Percentiles rank a stretch among this genome's conserved stretches.
Evolutionary conservation across 2,113 vertebrate genomes (phyloP).

Genomic region (Theristicus caerulescens): DNA sequence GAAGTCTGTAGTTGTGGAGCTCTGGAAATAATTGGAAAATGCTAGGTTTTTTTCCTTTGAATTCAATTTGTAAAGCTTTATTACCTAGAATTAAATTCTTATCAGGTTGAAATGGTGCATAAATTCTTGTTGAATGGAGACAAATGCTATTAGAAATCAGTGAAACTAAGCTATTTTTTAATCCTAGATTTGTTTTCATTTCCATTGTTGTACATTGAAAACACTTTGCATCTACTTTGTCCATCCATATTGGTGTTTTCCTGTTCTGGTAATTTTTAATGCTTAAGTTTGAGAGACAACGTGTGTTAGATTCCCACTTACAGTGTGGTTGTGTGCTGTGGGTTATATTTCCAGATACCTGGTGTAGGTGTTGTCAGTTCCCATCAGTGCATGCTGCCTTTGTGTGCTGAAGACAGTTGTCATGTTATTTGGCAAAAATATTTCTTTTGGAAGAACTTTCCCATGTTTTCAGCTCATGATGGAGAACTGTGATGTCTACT

Average conservation of each 20-base stretch:
- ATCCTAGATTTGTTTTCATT: slow-evolving; percentile 56
- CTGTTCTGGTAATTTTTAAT: neutral
- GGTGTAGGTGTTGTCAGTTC: neutral
- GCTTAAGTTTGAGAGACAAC: neutral
- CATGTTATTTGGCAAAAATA: neutral
- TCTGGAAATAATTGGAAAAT: slow-evolving; percentile 18
- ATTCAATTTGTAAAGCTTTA: slow-evolving; percentile 64
- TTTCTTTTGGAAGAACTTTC: neutral
- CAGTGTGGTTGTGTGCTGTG: neutral
- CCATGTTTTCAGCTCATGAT: neutral
- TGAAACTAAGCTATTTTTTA: slow-evolving; percentile 52
- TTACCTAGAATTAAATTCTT: slow-evolving; percentile 63
- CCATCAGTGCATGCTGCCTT: neutral
- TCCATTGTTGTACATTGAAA: neutral
- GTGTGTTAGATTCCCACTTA: neutral
- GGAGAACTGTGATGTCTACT: neutral
- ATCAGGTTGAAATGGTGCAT: slow-evolving; percentile 52
- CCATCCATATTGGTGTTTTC: neutral
- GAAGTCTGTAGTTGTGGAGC: neutral
- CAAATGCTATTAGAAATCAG: slow-evolving; percentile 30
- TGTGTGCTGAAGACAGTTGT: neutral
- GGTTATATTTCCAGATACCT: neutral
- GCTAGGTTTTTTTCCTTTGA: neutral
- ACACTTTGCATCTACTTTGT: neutral
- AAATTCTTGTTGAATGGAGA: slow-evolving; percentile 53